Evolutionary conservation across 2,888 invertebrate species (phyloP), one percentile per base, ranked within the genome.

Genomic region (Meiosimyza platycephala): DNA sequence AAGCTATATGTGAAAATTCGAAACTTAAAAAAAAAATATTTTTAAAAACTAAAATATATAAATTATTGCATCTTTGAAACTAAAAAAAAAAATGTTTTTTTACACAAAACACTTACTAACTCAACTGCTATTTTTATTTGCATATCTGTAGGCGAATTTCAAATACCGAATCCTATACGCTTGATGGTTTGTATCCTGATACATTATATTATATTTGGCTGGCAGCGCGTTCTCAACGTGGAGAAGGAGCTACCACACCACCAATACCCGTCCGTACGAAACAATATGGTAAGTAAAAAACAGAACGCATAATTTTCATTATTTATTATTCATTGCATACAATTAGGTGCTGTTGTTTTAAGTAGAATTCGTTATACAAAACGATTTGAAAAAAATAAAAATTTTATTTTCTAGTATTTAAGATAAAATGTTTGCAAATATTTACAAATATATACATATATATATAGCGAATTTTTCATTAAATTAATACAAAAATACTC

Each of bases 151-250:
- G 91, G 82, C 92, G 93, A 82, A 95, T 96, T 84, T 92, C 93
- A 48, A 93, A 94, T 78, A 91, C 92, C 22, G 95, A 96, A 86
- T 92, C 92, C 47, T 97, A 96, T 89, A 94, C 94, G 28, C 90
- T 99, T 81, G 94, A 93, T 80, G 95, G 95, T 71, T 91, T 99
- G 60, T 96, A 97, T 86, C 98, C 99, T 50, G 96, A 98, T 89
- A 98, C 98, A 13, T 89, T 96, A 80, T 99, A 99, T 90, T 96
- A 96, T 89, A 95, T 99, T 83, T 97, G 98, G 95, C 89, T 99
- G 80, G 97, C 98, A 15, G 99, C 98, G 73, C 91, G 95, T 79
- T 97, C 97, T 16, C 94, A 95, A 82, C 90, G 94, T 77, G 99
- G 98, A 13, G 98, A 97, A 88, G 98, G 98, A 16, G 97, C 97